A percentile compares a stretch with the other conserved stretches of the same genome.
Conservation (phyloP, 1,140 invertebrate genomes). For the Aleiodes sp. region DNA sequence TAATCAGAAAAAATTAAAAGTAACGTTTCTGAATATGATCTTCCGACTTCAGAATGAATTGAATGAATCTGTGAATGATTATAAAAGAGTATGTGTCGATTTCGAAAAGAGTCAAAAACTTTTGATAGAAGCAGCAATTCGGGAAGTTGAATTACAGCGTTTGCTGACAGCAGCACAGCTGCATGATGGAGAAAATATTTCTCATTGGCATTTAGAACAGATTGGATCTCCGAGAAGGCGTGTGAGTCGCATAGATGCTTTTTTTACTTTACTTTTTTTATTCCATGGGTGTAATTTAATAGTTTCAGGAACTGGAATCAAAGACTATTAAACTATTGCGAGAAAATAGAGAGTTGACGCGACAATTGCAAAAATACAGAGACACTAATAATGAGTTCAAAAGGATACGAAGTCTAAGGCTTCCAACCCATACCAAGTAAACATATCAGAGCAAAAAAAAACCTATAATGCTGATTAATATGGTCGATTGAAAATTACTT, state of each 20-base stretch:
- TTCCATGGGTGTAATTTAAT: not conserved
- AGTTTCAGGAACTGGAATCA: not conserved
- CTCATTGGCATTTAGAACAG: constrained; percentile 38
- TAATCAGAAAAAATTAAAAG: constrained; percentile 28
- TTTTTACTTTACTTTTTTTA: not conserved
- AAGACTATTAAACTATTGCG: constrained; percentile 34
- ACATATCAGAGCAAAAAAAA: too few species aligned
- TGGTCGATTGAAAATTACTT: constrained; percentile 30
- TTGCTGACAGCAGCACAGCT: constrained; percentile 42
- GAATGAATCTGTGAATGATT: constrained; percentile 41
- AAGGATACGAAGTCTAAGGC: constrained; percentile 37
- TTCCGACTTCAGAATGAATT: constrained; percentile 44
- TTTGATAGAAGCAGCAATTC: constrained; percentile 40
- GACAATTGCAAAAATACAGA: constrained; percentile 50
- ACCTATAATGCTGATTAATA: too few species aligned
- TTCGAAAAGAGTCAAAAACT: constrained; percentile 45
- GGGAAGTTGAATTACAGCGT: constrained; percentile 45
- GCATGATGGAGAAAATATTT: constrained; percentile 38
- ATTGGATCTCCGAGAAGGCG: constrained; percentile 38
- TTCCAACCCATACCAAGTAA: not conserved
- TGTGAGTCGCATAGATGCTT: constrained; percentile 30
- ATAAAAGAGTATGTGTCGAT: constrained; percentile 42
- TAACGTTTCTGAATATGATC: constrained; percentile 29
- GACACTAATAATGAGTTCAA: constrained; percentile 47
- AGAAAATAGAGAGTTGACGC: constrained; percentile 44